Evolutionary conservation across 2,797 vertebrate species (phyloP).

Genomic region (Aythya fuligula): DNA sequence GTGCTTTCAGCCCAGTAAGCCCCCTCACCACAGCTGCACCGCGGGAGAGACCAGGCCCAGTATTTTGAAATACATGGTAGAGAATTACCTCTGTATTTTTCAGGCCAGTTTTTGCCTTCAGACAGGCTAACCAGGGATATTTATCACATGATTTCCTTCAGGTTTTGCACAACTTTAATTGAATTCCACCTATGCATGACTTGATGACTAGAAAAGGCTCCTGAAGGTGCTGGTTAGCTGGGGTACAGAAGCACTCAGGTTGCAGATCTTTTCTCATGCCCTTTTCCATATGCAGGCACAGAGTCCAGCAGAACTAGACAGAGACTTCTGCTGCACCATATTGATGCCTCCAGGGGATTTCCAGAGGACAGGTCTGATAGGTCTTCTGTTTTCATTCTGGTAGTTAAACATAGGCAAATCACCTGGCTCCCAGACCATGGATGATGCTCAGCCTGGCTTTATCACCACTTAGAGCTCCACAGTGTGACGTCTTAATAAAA

Average conservation of each 20-base stretch:
- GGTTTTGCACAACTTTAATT: background rate
- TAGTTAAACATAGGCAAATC: slow-evolving; percentile 8
- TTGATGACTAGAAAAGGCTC: background rate
- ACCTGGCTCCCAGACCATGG: background rate
- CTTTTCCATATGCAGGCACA: fast-evolving
- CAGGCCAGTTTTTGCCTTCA: background rate
- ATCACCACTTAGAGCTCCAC: background rate
- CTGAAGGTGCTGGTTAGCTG: background rate
- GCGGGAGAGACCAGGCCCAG: background rate
- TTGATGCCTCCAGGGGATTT: slow-evolving; percentile 1
- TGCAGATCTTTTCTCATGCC: background rate
- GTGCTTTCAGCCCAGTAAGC: fast-evolving
- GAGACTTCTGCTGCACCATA: background rate
- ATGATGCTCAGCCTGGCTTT: background rate
- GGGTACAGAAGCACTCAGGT: background rate
- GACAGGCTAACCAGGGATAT: background rate
- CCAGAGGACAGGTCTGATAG: background rate
- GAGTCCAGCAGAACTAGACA: background rate
- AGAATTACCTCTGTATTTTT: background rate
- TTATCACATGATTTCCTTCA: background rate
- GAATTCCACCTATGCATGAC: background rate
- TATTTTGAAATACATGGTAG: background rate
- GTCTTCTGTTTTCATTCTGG: background rate
- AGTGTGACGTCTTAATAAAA: slow-evolving; percentile 5
- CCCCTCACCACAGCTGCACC: background rate